Conservation (phyloP, 2,888 invertebrate species). For the Diarsia rubi region DNA sequence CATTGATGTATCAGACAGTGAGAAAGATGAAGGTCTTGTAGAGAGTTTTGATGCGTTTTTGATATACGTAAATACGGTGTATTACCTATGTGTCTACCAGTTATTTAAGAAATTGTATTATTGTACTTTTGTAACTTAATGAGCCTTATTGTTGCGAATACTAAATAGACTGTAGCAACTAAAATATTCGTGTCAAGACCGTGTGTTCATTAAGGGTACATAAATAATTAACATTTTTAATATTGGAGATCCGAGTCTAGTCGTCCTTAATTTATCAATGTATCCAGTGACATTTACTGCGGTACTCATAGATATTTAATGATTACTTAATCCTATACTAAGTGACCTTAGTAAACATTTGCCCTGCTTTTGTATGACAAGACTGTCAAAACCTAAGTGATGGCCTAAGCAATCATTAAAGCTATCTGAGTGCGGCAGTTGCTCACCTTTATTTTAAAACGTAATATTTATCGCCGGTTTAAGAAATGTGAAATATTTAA, state of each 20-base stretch:
- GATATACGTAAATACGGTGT: neutral
- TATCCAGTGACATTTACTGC: neutral
- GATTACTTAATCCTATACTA: too few relatives aligned
- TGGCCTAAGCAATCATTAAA: too few relatives aligned
- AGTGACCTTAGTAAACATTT: too few relatives aligned
- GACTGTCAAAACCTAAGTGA: too few relatives aligned
- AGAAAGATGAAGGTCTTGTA: conserved; percentile 63
- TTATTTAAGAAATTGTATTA: neutral
- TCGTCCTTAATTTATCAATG: neutral
- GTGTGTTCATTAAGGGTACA: conserved; percentile 12
- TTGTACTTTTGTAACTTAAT: neutral
- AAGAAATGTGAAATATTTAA: conserved; percentile 5
- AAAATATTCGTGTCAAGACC: conserved; percentile 30
- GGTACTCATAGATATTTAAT: too few relatives aligned
- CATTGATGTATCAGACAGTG: conserved; percentile 76
- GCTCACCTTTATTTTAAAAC: neutral
- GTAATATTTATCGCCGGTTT: neutral
- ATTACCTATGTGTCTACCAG: neutral
- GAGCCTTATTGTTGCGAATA: conserved; percentile 10
- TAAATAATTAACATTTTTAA: neutral
- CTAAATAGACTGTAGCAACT: neutral
- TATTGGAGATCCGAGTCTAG: neutral
- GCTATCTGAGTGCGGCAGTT: too few relatives aligned
- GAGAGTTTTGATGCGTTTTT: neutral
- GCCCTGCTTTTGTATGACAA: too few relatives aligned